phyloP scores from a whole-genome alignment of 2,888 invertebrate genomes.

The Synergus umbraculus region DNA sequence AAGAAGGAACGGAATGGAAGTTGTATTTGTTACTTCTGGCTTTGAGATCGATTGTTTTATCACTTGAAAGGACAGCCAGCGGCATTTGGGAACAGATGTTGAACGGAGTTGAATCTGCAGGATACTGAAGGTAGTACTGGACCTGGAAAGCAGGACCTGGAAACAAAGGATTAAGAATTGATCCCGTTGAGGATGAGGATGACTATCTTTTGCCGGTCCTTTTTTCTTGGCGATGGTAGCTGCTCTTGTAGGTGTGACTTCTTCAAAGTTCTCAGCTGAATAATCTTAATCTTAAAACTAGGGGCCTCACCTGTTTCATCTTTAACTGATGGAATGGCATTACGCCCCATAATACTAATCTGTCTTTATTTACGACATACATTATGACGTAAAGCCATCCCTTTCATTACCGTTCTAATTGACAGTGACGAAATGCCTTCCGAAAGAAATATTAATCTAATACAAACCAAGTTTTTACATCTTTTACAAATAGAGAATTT shows the following conservation, averaged over 20 bases:
- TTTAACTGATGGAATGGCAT: slow-evolving; percentile 17
- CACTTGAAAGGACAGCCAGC: slow-evolving; percentile 73
- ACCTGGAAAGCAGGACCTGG: slow-evolving; percentile 77
- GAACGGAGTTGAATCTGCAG: slow-evolving; percentile 75
- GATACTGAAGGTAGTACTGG: slow-evolving; percentile 75
- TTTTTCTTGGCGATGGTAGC: slow-evolving; percentile 49
- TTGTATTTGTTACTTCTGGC: slow-evolving; percentile 4
- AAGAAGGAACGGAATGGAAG: not conserved
- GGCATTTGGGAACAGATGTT: slow-evolving; percentile 71
- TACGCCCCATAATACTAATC: not conserved
- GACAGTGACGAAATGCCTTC: slow-evolving; percentile 26
- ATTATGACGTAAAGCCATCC: slow-evolving; percentile 13
- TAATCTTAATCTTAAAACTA: slow-evolving; percentile 56
- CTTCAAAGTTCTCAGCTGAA: slow-evolving; percentile 46
- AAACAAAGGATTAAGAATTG: slow-evolving; percentile 76
- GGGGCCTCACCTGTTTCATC: slow-evolving; percentile 58
- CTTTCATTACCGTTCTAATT: not conserved
- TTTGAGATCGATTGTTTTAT: slow-evolving; percentile 44
- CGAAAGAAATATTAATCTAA: slow-evolving; percentile 21
- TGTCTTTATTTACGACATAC: not conserved
- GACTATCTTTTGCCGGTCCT: slow-evolving; percentile 44
- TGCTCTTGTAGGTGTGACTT: slow-evolving; percentile 20
- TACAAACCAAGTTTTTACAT: no score
- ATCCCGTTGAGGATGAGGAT: slow-evolving; percentile 48
- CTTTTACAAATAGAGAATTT: no score